Percentiles rank a stretch among this genome's conserved stretches.
phyloP scores from a whole-genome alignment of 2,888 invertebrate genomes.

The Lasioglossum marginatum region DNA sequence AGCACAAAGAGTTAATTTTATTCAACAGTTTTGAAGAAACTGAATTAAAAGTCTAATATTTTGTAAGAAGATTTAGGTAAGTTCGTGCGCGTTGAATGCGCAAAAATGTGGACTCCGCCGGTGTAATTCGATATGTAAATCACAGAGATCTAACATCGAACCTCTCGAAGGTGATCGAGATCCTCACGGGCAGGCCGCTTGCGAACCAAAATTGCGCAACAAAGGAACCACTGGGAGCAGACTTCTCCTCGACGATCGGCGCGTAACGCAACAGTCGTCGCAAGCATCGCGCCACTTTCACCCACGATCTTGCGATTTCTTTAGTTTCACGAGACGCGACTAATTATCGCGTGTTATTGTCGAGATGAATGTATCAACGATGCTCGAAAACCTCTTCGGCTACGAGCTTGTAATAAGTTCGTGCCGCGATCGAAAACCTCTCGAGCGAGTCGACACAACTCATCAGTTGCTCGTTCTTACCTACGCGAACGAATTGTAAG shows the following conservation, averaged over 20 bases:
- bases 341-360: constrained; percentile 35
- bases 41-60: no score
- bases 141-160: background rate
- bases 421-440: background rate
- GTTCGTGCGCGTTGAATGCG: no score
- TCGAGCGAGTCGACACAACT: background rate
- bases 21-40: no score
- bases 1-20: no score
- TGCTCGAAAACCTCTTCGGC: background rate
- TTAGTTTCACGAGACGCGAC: constrained; percentile 42
- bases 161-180: constrained; percentile 21
- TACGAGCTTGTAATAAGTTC: background rate
- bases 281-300: constrained; percentile 53
- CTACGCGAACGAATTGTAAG: background rate
- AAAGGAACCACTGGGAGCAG: constrained; percentile 26
- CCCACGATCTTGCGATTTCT: constrained; percentile 51
- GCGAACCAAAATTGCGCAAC: constrained; percentile 40
- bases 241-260: constrained; percentile 30
- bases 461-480: background rate
- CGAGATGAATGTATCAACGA: background rate
- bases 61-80: no score
- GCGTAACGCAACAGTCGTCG: constrained; percentile 36
- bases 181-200: constrained; percentile 8
- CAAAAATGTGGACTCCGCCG: no score
- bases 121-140: background rate